Conservation (phyloP, 2,888 invertebrate genomes). For the Nomada fabriciana region DNA sequence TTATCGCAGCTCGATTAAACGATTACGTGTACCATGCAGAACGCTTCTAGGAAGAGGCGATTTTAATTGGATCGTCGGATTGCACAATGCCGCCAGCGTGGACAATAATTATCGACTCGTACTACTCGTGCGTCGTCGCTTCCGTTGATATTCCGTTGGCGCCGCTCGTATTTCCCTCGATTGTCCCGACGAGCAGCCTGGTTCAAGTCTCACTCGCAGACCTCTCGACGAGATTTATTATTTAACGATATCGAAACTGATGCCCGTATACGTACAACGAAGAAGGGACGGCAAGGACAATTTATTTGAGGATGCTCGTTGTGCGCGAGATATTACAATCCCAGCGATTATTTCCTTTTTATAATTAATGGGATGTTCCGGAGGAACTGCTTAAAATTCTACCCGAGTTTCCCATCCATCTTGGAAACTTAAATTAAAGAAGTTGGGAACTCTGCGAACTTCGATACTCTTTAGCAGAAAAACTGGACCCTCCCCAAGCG, state of each 20-base stretch:
- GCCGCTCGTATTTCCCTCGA: no score
- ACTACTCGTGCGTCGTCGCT: constrained; percentile 38
- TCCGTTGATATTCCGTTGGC: no score
- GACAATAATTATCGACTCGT: constrained; percentile 38
- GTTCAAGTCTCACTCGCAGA: no score
- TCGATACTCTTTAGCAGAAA: not conserved
- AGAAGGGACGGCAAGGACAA: no score
- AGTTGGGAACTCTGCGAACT: not conserved
- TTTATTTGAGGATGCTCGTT: no score
- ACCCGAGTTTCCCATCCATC: not conserved
- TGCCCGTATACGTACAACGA: no score
- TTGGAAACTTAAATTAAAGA: not conserved
- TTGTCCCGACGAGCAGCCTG: no score
- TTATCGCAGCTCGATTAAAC: constrained; percentile 37
- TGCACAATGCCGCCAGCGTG: constrained; percentile 14
- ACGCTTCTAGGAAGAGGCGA: constrained; percentile 41
- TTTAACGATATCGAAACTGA: no score
- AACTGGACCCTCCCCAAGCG: not conserved
- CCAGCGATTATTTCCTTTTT: no score
- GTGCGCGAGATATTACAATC: no score
- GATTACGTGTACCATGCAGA: constrained; percentile 27
- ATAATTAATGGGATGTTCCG: not conserved
- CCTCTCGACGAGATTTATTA: no score
- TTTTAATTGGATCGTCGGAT: constrained; percentile 46
- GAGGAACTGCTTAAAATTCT: not conserved